Conservation (phyloP, 2,797 vertebrate species). For the Nannoperca australis region DNA sequence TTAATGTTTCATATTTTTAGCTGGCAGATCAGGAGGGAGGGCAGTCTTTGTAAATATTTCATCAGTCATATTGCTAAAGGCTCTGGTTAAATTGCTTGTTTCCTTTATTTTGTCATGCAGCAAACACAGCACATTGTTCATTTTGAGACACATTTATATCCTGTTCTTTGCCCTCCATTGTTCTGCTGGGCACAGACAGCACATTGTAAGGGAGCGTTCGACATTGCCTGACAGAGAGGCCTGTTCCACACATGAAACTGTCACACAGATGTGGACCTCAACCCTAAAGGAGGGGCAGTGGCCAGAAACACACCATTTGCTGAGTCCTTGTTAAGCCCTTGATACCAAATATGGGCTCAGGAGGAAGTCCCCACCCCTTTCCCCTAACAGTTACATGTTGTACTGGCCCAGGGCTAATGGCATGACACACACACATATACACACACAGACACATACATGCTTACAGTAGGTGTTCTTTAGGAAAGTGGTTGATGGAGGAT, state of each 20-base stretch:
- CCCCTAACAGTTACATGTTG: constrained; percentile 56
- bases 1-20: constrained; percentile 49
- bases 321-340: constrained; percentile 69
- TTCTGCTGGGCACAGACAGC: constrained; percentile 33
- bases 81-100: constrained; percentile 55
- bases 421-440: constrained; percentile 39
- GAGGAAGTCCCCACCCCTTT: constrained; percentile 34
- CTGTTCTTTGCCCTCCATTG: constrained; percentile 51
- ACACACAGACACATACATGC: constrained; percentile 7
- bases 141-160: constrained; percentile 23
- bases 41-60: constrained; percentile 69
- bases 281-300: constrained; percentile 41
- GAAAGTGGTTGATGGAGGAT: constrained; percentile 57
- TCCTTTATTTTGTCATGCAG: constrained; percentile 50
- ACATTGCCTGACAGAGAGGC: constrained; percentile 40
- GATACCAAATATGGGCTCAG: constrained; percentile 49
- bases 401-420: constrained; percentile 63
- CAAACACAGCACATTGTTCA: constrained; percentile 32
- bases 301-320: constrained; percentile 46
- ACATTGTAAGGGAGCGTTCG: constrained; percentile 41
- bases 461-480: constrained; percentile 54
- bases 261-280: constrained; percentile 64
- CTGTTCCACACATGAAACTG: constrained; percentile 56
- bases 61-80: constrained; percentile 55
- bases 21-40: constrained; percentile 19